These are phyloP conservation scores for Apeltes quadracus DNA, from an alignment of 2,113 vertebrate species.

Conservation along the genomic window DNA sequence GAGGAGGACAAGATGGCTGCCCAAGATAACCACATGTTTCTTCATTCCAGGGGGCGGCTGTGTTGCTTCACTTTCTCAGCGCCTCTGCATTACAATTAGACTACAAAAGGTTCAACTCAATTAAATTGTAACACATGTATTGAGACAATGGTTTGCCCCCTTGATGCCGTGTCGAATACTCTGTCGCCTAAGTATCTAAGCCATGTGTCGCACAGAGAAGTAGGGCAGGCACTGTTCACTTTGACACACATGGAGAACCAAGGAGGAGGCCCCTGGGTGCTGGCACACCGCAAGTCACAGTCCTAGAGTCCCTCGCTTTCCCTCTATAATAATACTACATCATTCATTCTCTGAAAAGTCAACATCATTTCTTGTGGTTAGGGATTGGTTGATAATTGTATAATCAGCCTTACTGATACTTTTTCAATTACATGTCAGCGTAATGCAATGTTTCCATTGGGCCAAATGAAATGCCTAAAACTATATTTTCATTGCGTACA, in stretches of 20 bases:
- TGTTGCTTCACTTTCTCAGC: not conserved
- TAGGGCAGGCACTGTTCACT: constrained; percentile 33
- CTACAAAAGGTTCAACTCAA: too few relatives aligned
- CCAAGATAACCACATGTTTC: constrained; percentile 3
- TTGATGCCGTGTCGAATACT: too few relatives aligned
- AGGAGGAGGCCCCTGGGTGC: not conserved
- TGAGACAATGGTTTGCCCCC: not conserved
- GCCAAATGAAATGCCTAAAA: too few relatives aligned
- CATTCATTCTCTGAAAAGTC: not conserved
- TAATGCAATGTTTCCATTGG: too few relatives aligned
- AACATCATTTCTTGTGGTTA: too few relatives aligned
- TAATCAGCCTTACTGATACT: too few relatives aligned
- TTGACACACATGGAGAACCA: not conserved
- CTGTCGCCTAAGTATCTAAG: too few relatives aligned
- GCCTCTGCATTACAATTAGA: not conserved
- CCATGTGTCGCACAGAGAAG: too few relatives aligned
- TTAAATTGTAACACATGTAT: not conserved
- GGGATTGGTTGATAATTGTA: too few relatives aligned
- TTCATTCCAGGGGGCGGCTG: not conserved
- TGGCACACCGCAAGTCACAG: constrained; percentile 10
- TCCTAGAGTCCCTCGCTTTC: constrained; percentile 8
- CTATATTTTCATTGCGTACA: too few relatives aligned
- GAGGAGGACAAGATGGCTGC: constrained; percentile 10
- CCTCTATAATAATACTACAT: constrained; percentile 15
- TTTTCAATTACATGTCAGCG: too few relatives aligned